phyloP scores from a whole-genome alignment of 2,797 vertebrate species.

The Sebastes taczanowskii region DNA sequence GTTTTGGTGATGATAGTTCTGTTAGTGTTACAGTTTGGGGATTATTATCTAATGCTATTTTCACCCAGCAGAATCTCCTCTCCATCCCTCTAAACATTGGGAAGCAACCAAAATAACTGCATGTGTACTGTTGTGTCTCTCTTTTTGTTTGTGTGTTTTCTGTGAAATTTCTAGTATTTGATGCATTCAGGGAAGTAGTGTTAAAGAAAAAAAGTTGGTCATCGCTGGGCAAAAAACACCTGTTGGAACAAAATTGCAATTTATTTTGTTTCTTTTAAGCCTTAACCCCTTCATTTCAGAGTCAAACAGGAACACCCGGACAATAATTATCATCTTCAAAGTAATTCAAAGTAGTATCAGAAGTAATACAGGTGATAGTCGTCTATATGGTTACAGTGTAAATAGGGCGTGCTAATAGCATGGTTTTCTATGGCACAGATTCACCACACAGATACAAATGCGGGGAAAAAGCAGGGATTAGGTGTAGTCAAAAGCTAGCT shows the following conservation, averaged over 20 bases:
- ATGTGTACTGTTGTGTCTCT: not conserved
- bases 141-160: not conserved
- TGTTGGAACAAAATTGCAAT: not conserved
- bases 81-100: conserved; percentile 11
- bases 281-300: not conserved
- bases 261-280: not conserved
- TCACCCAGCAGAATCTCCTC: conserved; percentile 24
- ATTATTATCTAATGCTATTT: conserved; percentile 57
- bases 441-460: too few species aligned
- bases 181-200: not conserved
- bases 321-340: not conserved
- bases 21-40: conserved; percentile 54
- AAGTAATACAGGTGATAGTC: too few species aligned
- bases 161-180: not conserved
- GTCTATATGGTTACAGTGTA: too few species aligned
- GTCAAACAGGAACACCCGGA: not conserved
- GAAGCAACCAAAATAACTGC: conserved; percentile 15
- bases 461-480: too few species aligned
- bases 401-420: too few species aligned
- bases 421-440: too few species aligned
- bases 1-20: conserved; percentile 35
- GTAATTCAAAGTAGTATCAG: too few species aligned
- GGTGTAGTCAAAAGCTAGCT: too few species aligned
- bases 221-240: not conserved
- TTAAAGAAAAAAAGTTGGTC: not conserved